Conservation (phyloP, 2,797 vertebrate species). For the Falco peregrinus region DNA sequence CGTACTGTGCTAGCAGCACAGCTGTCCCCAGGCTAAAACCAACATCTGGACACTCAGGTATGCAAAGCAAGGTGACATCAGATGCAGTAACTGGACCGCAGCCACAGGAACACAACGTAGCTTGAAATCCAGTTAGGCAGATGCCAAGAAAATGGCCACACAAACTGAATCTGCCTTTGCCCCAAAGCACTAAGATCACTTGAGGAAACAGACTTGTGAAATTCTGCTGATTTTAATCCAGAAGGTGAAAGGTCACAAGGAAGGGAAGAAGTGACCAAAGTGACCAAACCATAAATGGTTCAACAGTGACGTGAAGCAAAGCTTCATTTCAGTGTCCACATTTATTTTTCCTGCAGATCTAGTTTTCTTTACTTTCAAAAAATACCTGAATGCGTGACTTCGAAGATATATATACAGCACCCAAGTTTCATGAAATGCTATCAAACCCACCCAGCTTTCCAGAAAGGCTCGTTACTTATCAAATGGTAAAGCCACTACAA, state of each 20-base stretch:
- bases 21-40: not conserved
- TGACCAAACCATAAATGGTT: not conserved
- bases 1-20: not conserved
- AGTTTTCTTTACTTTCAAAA: not conserved
- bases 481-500: not conserved
- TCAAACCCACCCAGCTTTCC: not conserved
- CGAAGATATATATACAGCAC: not conserved
- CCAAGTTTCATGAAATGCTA: not conserved
- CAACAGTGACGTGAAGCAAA: not conserved
- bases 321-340: not conserved
- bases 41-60: not conserved
- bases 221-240: not conserved
- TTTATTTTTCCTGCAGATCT: not conserved
- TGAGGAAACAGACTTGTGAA: accelerated
- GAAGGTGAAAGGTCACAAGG: not conserved
- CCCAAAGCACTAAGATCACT: not conserved
- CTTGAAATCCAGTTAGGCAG: not conserved
- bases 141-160: not conserved
- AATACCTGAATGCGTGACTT: not conserved
- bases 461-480: not conserved
- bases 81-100: not conserved
- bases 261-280: not conserved
- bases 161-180: not conserved
- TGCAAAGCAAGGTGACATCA: not conserved
- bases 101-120: not conserved